These are phyloP conservation scores for Galago senegalensis DNA, from an alignment of 2,797 vertebrate genomes.

Conservation along the genomic window DNA sequence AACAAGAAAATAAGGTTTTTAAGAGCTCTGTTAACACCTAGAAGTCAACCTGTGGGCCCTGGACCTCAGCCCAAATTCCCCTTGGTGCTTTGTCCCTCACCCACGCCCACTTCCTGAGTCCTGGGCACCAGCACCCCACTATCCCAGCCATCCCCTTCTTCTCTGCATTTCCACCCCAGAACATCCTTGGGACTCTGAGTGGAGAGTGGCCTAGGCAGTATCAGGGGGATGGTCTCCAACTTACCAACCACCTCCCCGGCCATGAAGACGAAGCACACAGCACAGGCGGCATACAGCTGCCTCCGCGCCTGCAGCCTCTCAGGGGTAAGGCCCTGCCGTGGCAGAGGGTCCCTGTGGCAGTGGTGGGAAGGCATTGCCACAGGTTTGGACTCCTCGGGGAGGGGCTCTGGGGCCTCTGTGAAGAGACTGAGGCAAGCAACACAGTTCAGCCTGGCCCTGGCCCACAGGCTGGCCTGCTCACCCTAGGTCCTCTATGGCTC, in stretches of 20 bases:
- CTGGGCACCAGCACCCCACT: background rate
- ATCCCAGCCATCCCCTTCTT: background rate
- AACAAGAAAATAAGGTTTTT: background rate
- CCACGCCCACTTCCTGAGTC: background rate
- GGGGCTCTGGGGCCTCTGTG: conserved; percentile 89
- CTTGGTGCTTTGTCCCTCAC: background rate
- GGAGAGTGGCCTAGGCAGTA: background rate
- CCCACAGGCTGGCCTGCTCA: background rate
- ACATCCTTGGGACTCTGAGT: background rate
- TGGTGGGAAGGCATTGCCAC: conserved; percentile 88
- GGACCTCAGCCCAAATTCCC: background rate
- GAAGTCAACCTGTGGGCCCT: background rate
- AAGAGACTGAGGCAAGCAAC: conserved; percentile 90
- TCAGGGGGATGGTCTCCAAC: background rate
- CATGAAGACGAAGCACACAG: conserved; percentile 97
- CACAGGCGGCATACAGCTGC: conserved; percentile 95
- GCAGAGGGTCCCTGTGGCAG: conserved; percentile 90
- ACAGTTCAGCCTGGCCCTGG: background rate
- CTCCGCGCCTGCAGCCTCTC: conserved; percentile 92
- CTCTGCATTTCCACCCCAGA: background rate
- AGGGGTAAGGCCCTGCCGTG: conserved; percentile 78
- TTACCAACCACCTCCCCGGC: conserved; percentile 96
- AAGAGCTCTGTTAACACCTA: background rate
- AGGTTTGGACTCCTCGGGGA: conserved; percentile 89
- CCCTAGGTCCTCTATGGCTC: background rate